Evolutionary conservation across 1,140 invertebrate genomes (phyloP).

Genomic region (Lethrus apterus): DNA sequence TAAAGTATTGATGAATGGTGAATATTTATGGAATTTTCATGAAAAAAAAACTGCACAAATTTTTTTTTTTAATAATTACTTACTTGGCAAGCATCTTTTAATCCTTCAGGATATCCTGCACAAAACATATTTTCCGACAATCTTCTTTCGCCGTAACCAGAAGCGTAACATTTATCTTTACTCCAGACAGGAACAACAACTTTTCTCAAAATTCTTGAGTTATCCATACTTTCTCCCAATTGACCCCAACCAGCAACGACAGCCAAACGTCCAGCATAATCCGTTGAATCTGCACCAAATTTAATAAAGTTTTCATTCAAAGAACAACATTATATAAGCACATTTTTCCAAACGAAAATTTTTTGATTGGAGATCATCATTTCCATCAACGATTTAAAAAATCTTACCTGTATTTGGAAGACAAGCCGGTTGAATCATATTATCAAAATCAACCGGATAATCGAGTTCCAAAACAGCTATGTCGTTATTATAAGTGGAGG

Average conservation of each 20-base stretch:
- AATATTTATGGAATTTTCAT: too few relatives aligned
- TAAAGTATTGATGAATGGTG: conserved; percentile 7
- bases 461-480: conserved; percentile 69
- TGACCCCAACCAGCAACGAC: conserved; percentile 72
- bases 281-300: conserved; percentile 43
- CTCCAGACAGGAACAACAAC: conserved; percentile 54
- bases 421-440: conserved; percentile 60
- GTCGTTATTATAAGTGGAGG: conserved; percentile 67
- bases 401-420: conserved; percentile 52
- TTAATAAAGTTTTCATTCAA: too few relatives aligned
- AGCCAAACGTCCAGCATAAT: conserved; percentile 56
- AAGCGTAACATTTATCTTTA: conserved; percentile 46
- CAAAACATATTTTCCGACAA: conserved; percentile 73
- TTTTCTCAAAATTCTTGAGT: conserved; percentile 52
- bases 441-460: conserved; percentile 51
- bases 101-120: conserved; percentile 62
- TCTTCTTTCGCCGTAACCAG: conserved; percentile 47
- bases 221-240: conserved; percentile 53
- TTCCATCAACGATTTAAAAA: background rate
- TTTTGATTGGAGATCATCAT: background rate
- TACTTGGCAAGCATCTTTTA: conserved; percentile 67
- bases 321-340: conserved; percentile 10
- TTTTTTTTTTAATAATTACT: conserved; percentile 16
- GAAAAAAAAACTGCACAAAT: too few relatives aligned
- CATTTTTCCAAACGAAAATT: background rate